Percentiles rank a stretch among this genome's conserved stretches.
Conservation (phyloP, 2,113 vertebrate genomes). For the Caranx melampygus region DNA sequence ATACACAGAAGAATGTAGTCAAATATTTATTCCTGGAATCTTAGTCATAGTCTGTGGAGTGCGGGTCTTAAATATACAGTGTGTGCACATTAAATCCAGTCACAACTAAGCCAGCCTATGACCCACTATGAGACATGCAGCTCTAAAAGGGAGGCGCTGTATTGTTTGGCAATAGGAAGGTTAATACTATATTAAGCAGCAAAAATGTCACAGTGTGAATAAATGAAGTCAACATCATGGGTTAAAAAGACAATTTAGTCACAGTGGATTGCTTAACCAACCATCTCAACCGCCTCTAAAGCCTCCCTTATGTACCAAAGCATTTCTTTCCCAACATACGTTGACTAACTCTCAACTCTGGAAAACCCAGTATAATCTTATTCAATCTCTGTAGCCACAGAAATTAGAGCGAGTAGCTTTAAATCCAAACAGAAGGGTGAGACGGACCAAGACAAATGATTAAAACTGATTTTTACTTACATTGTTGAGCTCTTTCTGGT, state of each 20-base stretch:
- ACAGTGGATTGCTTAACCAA: neutral
- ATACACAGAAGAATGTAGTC: neutral
- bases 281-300: neutral
- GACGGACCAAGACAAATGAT: neutral
- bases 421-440: neutral
- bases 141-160: neutral
- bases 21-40: neutral
- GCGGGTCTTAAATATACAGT: neutral
- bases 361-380: neutral
- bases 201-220: neutral
- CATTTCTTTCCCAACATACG: neutral
- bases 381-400: neutral
- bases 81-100: neutral
- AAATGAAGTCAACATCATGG: neutral
- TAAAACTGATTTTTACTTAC: constrained; percentile 75
- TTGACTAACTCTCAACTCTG: neutral
- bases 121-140: neutral
- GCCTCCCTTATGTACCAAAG: neutral
- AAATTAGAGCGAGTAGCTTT: neutral
- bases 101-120: constrained; percentile 2
- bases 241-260: neutral
- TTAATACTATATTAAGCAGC: neutral
- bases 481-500: constrained; percentile 92
- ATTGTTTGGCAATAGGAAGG: neutral
- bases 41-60: constrained; percentile 10